Conservation (phyloP, 2,113 vertebrate species). For the Rhinolophus sinicus region DNA sequence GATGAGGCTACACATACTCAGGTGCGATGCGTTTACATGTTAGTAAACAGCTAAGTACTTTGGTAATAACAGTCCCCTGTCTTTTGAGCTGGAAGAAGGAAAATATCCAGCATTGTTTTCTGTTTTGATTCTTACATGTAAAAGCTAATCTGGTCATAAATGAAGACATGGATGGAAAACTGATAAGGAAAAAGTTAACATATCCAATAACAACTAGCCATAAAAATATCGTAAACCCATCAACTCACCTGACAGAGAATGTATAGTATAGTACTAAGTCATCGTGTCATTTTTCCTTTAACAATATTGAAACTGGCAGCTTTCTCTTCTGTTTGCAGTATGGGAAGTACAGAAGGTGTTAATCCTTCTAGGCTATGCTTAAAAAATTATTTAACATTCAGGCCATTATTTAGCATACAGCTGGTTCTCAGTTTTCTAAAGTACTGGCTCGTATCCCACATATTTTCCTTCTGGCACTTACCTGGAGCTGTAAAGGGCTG, state of each 20-base stretch:
- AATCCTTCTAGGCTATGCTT: conserved; percentile 90
- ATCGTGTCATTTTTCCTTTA: conserved; percentile 65
- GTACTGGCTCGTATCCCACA: conserved; percentile 91
- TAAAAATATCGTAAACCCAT: conserved; percentile 59
- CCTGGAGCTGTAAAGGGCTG: conserved; percentile 99
- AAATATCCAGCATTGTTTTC: not conserved
- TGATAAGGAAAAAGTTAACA: conserved; percentile 42
- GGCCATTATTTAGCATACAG: conserved; percentile 97
- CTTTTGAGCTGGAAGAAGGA: not conserved
- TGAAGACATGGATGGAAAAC: conserved; percentile 59
- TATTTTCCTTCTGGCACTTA: conserved; percentile 95
- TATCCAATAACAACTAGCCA: conserved; percentile 48
- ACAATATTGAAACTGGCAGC: conserved; percentile 71
- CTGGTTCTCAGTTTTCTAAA: conserved; percentile 93
- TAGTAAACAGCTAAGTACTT: conserved; percentile 62
- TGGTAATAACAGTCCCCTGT: not conserved
- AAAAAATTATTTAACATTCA: conserved; percentile 93
- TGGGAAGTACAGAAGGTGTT: conserved; percentile 92
- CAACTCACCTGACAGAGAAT: conserved; percentile 59
- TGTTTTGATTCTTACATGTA: not conserved
- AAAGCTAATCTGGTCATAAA: conserved; percentile 31
- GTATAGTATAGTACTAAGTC: conserved; percentile 38
- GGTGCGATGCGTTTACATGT: conserved; percentile 71
- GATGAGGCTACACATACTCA: conserved; percentile 65
- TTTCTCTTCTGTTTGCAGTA: conserved; percentile 84